phyloP scores from a whole-genome alignment of 2,113 vertebrate species.

The Notothenia rossii region DNA sequence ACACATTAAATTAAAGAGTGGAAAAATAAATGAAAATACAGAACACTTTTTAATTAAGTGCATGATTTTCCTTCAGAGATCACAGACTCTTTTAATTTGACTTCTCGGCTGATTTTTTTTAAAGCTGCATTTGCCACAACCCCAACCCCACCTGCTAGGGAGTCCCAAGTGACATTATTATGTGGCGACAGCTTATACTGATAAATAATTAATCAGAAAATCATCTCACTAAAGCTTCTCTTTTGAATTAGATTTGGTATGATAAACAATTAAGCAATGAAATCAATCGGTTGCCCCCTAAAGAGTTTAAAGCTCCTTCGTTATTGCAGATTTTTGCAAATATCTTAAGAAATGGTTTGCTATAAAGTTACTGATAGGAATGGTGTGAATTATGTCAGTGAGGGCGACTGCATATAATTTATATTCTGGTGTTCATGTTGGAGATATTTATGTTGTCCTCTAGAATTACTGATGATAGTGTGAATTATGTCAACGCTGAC shows the following conservation, averaged over 20 bases:
- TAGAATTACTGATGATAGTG: too few relatives aligned
- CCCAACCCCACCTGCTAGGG: constrained; percentile 22
- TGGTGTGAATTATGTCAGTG: too few relatives aligned
- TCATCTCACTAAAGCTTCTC: constrained; percentile 7
- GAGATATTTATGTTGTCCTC: too few relatives aligned
- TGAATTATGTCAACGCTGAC: too few relatives aligned
- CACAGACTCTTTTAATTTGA: constrained; percentile 38
- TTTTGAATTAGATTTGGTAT: constrained; percentile 9
- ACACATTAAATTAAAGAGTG: neutral
- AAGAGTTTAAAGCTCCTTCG: neutral
- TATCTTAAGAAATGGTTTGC: neutral
- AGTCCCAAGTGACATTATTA: neutral
- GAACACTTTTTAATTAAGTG: too few relatives aligned
- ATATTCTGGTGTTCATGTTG: too few relatives aligned
- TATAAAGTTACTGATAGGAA: neutral
- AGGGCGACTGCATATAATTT: too few relatives aligned
- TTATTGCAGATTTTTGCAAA: constrained; percentile 7
- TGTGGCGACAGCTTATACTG: constrained; percentile 10
- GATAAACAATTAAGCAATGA: constrained; percentile 9
- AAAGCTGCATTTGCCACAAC: constrained; percentile 22
- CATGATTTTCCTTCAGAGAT: constrained; percentile 5
- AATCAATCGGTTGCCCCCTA: neutral
- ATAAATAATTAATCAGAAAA: constrained; percentile 42
- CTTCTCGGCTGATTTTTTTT: constrained; percentile 27
- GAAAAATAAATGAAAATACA: neutral